These are phyloP conservation scores for Paramisgurnus dabryanus DNA, from an alignment of 2,113 vertebrate species.

Conservation along the genomic window DNA sequence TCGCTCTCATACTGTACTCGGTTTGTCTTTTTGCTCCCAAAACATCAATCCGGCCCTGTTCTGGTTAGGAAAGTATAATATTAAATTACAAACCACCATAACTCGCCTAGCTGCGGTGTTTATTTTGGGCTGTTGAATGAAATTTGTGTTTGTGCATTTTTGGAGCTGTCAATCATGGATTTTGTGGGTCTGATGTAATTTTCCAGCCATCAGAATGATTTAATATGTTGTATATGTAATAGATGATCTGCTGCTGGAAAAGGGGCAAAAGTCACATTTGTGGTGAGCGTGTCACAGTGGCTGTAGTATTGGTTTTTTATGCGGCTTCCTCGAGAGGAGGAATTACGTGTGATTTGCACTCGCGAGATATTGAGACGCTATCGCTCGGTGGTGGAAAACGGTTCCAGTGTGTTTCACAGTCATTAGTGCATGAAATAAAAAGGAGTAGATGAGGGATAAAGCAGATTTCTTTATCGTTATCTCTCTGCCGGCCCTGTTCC, in stretches of 20 bases:
- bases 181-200: not conserved
- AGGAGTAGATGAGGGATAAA: conserved; percentile 54
- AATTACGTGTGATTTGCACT: conserved; percentile 45
- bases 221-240: not conserved
- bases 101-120: not conserved
- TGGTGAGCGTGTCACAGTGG: not conserved
- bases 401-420: conserved; percentile 59
- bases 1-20: not conserved
- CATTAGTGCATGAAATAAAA: conserved; percentile 66
- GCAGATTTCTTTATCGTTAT: conserved; percentile 57
- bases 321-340: conserved; percentile 32
- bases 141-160: not conserved
- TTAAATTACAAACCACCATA: not conserved
- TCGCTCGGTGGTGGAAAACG: conserved; percentile 39
- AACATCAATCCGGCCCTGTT: not conserved
- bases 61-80: conserved; percentile 1
- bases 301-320: conserved; percentile 50
- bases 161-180: not conserved
- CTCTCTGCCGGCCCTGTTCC: conserved; percentile 61
- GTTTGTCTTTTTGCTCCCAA: not conserved
- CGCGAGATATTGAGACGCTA: conserved; percentile 54
- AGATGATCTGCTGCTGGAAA: not conserved
- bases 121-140: not conserved
- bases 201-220: not conserved
- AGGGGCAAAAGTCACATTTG: not conserved